Conservation (phyloP, 2,113 vertebrate species). For the Megaleporinus macrocephalus region DNA sequence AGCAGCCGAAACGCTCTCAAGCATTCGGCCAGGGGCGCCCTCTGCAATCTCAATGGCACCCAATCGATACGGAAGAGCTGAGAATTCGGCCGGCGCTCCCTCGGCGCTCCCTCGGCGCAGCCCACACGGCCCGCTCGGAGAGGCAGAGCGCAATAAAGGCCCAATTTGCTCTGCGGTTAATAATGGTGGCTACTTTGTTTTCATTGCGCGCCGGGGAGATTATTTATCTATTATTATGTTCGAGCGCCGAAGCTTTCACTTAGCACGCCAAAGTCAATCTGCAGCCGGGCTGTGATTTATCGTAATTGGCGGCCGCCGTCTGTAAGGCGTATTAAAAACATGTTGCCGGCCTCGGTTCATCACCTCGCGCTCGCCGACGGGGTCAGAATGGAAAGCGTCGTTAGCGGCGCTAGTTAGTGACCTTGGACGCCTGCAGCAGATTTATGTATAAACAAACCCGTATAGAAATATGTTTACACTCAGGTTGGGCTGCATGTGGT, state of each 20-base stretch:
- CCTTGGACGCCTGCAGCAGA: background rate
- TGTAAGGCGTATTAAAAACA: background rate
- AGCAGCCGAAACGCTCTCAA: constrained; percentile 8
- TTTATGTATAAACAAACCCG: background rate
- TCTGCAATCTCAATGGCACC: background rate
- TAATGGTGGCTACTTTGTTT: background rate
- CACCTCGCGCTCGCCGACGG: background rate
- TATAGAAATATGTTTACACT: background rate
- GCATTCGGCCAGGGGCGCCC: constrained; percentile 6
- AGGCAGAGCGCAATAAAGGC: background rate
- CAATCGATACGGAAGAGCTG: background rate
- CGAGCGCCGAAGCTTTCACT: background rate
- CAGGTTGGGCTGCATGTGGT: background rate
- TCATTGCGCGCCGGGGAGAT: background rate
- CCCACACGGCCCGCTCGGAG: background rate
- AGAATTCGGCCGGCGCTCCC: background rate
- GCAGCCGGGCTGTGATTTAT: constrained; percentile 24
- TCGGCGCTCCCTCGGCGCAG: background rate
- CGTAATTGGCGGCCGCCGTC: constrained; percentile 8
- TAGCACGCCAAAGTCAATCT: constrained; percentile 4
- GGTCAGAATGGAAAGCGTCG: background rate
- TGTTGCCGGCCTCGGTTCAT: background rate
- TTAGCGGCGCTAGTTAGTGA: background rate
- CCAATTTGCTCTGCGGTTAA: constrained; percentile 19
- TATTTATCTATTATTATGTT: background rate